Percentiles rank a stretch among this genome's conserved stretches.
Conservation (phyloP, 2,113 vertebrate genomes). For the Trogon surrucura region DNA sequence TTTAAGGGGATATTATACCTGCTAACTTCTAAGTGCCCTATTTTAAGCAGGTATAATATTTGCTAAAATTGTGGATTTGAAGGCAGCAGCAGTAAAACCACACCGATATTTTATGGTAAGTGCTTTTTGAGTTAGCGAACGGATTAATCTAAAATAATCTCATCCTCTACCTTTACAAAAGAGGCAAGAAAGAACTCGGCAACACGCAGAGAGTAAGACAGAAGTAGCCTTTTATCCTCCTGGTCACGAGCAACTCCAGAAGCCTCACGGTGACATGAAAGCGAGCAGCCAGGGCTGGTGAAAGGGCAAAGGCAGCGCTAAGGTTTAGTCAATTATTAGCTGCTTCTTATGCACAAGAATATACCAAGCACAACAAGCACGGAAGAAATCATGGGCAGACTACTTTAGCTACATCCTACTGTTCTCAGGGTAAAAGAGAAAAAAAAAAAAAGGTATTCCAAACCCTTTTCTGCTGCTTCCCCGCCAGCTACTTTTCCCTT, state of each 20-base stretch:
- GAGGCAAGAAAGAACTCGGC: neutral
- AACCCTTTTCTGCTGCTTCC: neutral
- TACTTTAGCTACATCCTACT: neutral
- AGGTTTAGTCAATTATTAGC: neutral
- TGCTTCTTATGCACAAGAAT: neutral
- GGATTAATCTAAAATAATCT: neutral
- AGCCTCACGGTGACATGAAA: neutral
- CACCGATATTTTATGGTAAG: neutral
- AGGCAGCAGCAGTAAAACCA: neutral
- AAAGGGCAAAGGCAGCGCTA: neutral
- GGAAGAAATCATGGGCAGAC: neutral
- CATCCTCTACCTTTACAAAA: neutral
- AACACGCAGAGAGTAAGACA: neutral
- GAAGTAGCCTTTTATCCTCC: neutral
- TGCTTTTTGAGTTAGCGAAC: neutral
- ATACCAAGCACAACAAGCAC: neutral
- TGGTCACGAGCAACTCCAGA: neutral
- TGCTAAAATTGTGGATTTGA: neutral
- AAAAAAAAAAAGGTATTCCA: neutral
- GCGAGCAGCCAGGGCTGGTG: neutral
- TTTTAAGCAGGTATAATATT: neutral
- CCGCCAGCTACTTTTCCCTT: neutral
- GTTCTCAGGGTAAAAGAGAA: too few relatives aligned
- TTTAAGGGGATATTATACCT: neutral
- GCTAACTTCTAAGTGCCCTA: neutral